Conservation (phyloP, 2,888 invertebrate species). For the Brachylomia viminalis region DNA sequence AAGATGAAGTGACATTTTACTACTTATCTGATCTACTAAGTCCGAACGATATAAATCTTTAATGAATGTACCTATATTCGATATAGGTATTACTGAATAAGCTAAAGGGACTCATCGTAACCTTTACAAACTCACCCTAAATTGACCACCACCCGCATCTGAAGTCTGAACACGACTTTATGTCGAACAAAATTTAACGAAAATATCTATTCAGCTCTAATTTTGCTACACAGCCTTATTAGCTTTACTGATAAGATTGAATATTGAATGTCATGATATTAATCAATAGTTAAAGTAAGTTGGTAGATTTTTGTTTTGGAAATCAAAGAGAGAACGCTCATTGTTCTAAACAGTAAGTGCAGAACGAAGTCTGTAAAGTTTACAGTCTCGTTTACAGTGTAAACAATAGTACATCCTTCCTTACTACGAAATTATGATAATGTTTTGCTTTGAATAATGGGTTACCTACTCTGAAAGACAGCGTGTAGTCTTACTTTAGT, state of each 20-base stretch:
- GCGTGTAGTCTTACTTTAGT: neutral
- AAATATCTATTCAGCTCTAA: neutral
- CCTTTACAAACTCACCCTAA: constrained; percentile 5
- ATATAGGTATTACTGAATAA: no score
- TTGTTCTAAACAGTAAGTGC: constrained; percentile 7
- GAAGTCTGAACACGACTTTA: constrained; percentile 13
- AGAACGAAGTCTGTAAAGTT: neutral
- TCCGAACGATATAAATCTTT: no score
- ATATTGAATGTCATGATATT: neutral
- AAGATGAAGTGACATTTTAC: neutral
- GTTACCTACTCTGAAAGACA: neutral
- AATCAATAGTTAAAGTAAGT: neutral
- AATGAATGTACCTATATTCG: neutral
- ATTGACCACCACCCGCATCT: constrained; percentile 14
- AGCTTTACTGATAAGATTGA: neutral
- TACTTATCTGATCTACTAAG: neutral
- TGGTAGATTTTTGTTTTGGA: constrained; percentile 26
- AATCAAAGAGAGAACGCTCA: constrained; percentile 25
- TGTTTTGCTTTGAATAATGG: neutral
- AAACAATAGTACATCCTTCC: constrained; percentile 22
- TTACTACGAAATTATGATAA: constrained; percentile 9
- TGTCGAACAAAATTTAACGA: neutral
- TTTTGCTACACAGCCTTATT: neutral
- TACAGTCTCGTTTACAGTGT: neutral
- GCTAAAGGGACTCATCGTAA: neutral